These are phyloP conservation scores for Lepidocyrtinus sp. DNA, from an alignment of 2,888 invertebrate species.

Conservation along the genomic window DNA sequence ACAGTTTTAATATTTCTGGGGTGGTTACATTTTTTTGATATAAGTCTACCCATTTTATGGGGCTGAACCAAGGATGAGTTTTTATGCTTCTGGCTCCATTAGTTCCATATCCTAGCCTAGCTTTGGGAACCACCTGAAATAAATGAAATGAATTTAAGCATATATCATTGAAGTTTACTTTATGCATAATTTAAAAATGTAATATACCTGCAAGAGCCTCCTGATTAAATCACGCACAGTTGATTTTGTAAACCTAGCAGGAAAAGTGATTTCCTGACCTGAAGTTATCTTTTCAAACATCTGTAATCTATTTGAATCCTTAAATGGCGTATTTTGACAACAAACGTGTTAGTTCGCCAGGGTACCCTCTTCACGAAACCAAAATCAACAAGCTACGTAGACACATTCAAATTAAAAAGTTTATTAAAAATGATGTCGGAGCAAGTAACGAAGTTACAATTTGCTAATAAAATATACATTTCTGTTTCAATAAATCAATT, in stretches of 20 bases:
- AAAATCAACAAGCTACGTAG: conserved; percentile 27
- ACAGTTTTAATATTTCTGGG: no score
- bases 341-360: neutral
- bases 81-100: conserved; percentile 33
- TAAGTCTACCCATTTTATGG: conserved; percentile 29
- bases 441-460: no score
- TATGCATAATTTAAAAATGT: no score
- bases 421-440: no score
- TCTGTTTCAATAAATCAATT: neutral
- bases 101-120: conserved; percentile 24
- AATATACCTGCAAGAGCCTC: conserved; percentile 29
- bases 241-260: conserved; percentile 25
- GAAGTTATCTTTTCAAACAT: conserved; percentile 27
- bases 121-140: neutral
- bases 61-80: conserved; percentile 41
- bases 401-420: neutral
- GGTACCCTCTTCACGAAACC: conserved; percentile 33
- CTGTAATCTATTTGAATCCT: neutral
- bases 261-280: conserved; percentile 35
- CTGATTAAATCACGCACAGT: conserved; percentile 35
- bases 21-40: conserved; percentile 28
- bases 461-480: no score
- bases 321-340: conserved; percentile 27
- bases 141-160: neutral
- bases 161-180: neutral